A percentile compares a stretch with the other conserved stretches of the same genome.
Evolutionary conservation across 1,140 invertebrate genomes (phyloP).

Genomic region (Drosophila hydei): DNA sequence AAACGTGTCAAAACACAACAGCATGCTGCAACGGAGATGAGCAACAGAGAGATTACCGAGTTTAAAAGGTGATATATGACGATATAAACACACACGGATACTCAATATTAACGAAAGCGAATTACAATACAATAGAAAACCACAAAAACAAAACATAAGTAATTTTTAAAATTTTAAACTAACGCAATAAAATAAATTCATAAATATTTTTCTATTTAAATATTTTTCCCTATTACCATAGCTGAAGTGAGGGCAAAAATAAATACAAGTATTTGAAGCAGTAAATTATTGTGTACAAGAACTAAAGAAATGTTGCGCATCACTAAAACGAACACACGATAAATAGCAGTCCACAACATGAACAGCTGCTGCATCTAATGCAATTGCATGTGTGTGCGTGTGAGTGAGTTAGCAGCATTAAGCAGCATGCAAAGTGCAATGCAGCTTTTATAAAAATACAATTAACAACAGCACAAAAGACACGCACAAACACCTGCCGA

Average conservation of each 20-base stretch:
- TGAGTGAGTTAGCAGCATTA: background rate
- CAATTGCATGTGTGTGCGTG: background rate
- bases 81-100: too few relatives aligned
- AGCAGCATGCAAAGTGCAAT: constrained; percentile 9
- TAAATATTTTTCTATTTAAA: too few relatives aligned
- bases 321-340: background rate
- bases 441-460: background rate
- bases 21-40: constrained; percentile 4
- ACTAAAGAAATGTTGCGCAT: background rate
- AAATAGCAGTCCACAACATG: constrained; percentile 1
- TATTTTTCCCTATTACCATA: too few relatives aligned
- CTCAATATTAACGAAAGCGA: background rate
- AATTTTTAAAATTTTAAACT: too few relatives aligned
- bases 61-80: too few relatives aligned
- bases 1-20: constrained; percentile 71
- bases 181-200: too few relatives aligned
- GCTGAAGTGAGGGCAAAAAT: too few relatives aligned
- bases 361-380: constrained; percentile 9
- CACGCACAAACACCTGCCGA: background rate
- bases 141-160: too few relatives aligned
- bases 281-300: too few relatives aligned
- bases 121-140: background rate
- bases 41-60: background rate
- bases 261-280: too few relatives aligned
- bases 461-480: constrained; percentile 21